Evolutionary conservation across 2,797 vertebrate genomes (phyloP).

Genomic region (Helicolenus hilgendorfi): DNA sequence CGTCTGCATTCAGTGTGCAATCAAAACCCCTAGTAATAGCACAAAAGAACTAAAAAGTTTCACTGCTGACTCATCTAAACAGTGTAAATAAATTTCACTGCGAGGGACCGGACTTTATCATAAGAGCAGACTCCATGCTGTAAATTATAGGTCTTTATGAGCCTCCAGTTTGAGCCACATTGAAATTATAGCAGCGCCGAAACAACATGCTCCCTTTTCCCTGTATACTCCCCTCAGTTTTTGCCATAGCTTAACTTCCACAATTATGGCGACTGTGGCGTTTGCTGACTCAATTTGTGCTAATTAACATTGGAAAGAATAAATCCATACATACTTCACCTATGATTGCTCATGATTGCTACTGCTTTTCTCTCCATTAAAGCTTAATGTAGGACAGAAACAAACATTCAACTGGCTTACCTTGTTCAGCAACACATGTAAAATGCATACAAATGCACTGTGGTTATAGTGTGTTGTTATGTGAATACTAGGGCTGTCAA

Average conservation of each 20-base stretch:
- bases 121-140: conserved; percentile 33
- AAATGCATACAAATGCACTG: neutral
- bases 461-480: conserved; percentile 8
- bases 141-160: conserved; percentile 65
- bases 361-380: conserved; percentile 14
- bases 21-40: conserved; percentile 62
- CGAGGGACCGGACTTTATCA: conserved; percentile 38
- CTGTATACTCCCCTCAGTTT: neutral
- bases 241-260: conserved; percentile 3
- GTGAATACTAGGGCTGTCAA: neutral
- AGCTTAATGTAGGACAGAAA: conserved; percentile 17
- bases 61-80: conserved; percentile 65
- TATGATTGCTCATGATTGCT: conserved; percentile 39
- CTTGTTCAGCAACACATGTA: neutral
- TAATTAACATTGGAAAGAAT: conserved; percentile 33
- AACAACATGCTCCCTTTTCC: conserved; percentile 11
- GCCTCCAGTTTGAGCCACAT: conserved; percentile 9
- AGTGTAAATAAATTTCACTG: conserved; percentile 57
- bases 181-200: conserved; percentile 30
- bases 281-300: conserved; percentile 33
- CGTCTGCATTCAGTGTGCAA: conserved; percentile 48
- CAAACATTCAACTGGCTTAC: conserved; percentile 17
- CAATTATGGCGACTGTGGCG: conserved; percentile 9
- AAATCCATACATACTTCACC: conserved; percentile 37
- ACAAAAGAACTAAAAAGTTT: conserved; percentile 44